These are phyloP conservation scores for Tipula confusa DNA, from an alignment of 2,888 invertebrate species.

Conservation along the genomic window DNA sequence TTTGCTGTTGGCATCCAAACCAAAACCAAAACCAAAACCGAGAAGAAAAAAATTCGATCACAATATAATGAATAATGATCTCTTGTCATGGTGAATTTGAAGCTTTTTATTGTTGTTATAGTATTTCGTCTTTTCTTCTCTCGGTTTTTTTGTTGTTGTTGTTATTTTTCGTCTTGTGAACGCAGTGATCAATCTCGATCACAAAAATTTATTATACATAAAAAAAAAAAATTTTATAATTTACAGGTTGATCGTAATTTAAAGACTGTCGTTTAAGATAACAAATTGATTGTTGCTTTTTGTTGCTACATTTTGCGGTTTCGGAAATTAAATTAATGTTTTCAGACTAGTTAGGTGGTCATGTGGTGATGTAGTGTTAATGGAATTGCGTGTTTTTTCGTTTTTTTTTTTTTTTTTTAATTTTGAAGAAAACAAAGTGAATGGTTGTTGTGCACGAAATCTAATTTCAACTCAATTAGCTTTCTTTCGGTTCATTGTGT, in stretches of 20 bases:
- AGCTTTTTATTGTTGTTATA: background rate
- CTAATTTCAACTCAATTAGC: background rate
- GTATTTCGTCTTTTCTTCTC: background rate
- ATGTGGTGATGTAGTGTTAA: slow-evolving; percentile 25
- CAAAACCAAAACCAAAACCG: background rate
- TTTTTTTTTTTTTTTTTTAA: background rate
- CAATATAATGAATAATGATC: slow-evolving; percentile 14
- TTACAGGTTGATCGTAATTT: slow-evolving; percentile 20
- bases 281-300: slow-evolving; percentile 5
- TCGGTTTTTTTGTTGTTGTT: background rate
- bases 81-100: slow-evolving; percentile 1
- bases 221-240: background rate
- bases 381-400: background rate
- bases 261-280: slow-evolving; percentile 25
- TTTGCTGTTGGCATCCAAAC: background rate
- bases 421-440: background rate
- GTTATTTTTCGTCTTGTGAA: background rate
- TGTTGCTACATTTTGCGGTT: background rate
- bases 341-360: slow-evolving; percentile 20
- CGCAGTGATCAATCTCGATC: slow-evolving; percentile 7
- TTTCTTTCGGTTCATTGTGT: too few species aligned
- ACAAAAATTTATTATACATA: background rate
- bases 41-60: background rate
- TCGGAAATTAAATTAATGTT: slow-evolving; percentile 9
- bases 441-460: background rate